These are phyloP conservation scores for Leptoclinus maculatus DNA, from an alignment of 2,797 vertebrate species.

Conservation along the genomic window DNA sequence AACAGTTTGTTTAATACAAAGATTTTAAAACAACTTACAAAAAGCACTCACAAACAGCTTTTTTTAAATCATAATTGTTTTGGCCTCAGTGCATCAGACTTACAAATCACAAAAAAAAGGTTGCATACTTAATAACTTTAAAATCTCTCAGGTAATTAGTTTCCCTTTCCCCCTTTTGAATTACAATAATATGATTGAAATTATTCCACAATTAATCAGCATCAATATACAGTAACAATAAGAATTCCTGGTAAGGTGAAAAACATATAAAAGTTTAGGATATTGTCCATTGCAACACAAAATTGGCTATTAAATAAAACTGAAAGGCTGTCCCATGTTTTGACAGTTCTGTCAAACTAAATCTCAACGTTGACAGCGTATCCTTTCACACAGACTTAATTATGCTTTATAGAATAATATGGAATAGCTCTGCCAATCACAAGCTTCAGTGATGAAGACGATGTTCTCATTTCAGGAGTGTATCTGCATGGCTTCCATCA, in stretches of 20 bases:
- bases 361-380: slow-evolving; percentile 13
- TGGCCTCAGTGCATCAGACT: slow-evolving; percentile 6
- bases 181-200: not conserved
- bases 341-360: slow-evolving; percentile 15
- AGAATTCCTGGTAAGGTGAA: not conserved
- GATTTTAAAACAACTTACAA: slow-evolving; percentile 12
- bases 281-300: not conserved
- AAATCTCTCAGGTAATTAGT: not conserved
- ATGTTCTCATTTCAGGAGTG: slow-evolving; percentile 28
- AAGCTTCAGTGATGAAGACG: slow-evolving; percentile 22
- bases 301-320: slow-evolving; percentile 40
- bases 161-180: slow-evolving; percentile 19
- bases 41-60: slow-evolving; percentile 15
- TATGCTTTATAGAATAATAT: slow-evolving; percentile 1
- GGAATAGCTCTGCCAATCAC: slow-evolving; percentile 53
- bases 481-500: slow-evolving; percentile 6
- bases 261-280: not conserved
- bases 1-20: not conserved
- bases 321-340: slow-evolving; percentile 4
- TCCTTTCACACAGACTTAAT: slow-evolving; percentile 20
- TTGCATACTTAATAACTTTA: slow-evolving; percentile 9
- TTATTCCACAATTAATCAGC: slow-evolving; percentile 9
- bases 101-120: slow-evolving; percentile 26
- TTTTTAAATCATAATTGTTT: not conserved
- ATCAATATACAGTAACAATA: slow-evolving; percentile 2